Conservation (phyloP, 1,140 invertebrate species). For the Drosophila baimaii region DNA sequence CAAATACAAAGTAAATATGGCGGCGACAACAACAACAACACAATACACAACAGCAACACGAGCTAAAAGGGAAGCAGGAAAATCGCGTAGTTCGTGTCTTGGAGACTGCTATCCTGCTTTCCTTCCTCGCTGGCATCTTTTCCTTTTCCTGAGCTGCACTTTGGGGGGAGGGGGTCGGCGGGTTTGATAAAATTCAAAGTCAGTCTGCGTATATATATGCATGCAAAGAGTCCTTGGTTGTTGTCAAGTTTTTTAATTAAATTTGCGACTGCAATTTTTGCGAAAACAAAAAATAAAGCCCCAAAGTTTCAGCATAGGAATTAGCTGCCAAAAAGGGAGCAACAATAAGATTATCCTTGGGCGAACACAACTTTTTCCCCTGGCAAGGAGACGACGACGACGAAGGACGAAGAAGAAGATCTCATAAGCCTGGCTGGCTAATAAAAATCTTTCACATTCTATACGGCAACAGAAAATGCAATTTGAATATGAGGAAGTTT, state of each 20-base stretch:
- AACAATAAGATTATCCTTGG: constrained; percentile 51
- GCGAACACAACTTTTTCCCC: constrained; percentile 28
- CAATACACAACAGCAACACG: background rate
- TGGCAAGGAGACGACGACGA: background rate
- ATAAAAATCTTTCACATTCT: constrained; percentile 43
- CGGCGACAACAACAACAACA: constrained; percentile 36
- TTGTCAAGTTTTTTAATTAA: constrained; percentile 62
- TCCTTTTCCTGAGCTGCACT: constrained; percentile 23
- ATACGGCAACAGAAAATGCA: constrained; percentile 21
- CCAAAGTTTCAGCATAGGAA: constrained; percentile 32
- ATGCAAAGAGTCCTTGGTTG: constrained; percentile 42
- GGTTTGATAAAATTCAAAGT: constrained; percentile 49
- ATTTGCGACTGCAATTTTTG: constrained; percentile 40
- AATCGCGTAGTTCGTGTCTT: constrained; percentile 56
- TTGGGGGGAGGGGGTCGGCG: no score
- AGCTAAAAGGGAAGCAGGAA: constrained; percentile 29
- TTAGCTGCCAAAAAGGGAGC: constrained; percentile 39
- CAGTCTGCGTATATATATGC: constrained; percentile 14
- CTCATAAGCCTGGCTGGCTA: constrained; percentile 31
- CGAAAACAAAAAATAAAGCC: constrained; percentile 16
- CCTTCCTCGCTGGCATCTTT: background rate
- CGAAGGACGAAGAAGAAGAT: background rate
- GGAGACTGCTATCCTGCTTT: constrained; percentile 4
- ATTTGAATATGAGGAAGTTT: constrained; percentile 35
- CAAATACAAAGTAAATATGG: constrained; percentile 73